phyloP scores from a whole-genome alignment of 2,888 invertebrate species.

The Drosophila greeni region DNA sequence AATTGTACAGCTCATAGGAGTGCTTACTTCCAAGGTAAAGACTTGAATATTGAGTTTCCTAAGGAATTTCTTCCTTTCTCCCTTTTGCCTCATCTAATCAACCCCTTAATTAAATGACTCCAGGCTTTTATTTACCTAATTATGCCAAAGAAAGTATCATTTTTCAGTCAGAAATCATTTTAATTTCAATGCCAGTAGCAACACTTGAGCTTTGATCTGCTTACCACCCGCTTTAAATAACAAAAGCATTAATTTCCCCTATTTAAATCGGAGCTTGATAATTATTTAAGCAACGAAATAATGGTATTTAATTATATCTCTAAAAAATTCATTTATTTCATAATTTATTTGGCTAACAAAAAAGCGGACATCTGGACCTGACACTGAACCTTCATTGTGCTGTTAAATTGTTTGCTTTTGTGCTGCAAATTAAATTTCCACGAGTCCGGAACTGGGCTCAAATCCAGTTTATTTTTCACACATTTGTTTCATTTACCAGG shows the following conservation, averaged over 20 bases:
- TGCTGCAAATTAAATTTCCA: conserved; percentile 21
- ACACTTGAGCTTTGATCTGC: background rate
- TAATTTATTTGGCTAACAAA: background rate
- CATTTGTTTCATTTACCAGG: conserved; percentile 22
- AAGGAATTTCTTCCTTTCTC: too few relatives aligned
- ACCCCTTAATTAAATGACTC: conserved; percentile 1
- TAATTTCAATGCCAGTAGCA: background rate
- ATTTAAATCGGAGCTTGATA: conserved; percentile 1
- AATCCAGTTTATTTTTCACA: conserved; percentile 18
- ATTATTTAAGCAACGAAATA: background rate
- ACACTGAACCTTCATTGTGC: conserved; percentile 20
- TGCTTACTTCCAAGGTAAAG: too few relatives aligned
- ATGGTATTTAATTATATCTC: conserved; percentile 4
- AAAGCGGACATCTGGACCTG: conserved; percentile 8
- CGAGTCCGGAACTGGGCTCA: background rate
- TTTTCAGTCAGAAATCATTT: background rate
- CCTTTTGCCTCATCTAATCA: background rate
- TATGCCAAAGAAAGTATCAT: conserved; percentile 8
- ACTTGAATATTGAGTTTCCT: background rate
- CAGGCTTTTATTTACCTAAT: conserved; percentile 12
- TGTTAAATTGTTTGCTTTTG: conserved; percentile 15
- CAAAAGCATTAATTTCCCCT: background rate
- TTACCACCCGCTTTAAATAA: background rate
- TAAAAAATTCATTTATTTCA: background rate
- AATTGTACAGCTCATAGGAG: background rate